Evolutionary conservation across 23 tunicate species (phyloP), one percentile per base, ranked within the genome.

Genomic region (Botrylloides violaceus): DNA sequence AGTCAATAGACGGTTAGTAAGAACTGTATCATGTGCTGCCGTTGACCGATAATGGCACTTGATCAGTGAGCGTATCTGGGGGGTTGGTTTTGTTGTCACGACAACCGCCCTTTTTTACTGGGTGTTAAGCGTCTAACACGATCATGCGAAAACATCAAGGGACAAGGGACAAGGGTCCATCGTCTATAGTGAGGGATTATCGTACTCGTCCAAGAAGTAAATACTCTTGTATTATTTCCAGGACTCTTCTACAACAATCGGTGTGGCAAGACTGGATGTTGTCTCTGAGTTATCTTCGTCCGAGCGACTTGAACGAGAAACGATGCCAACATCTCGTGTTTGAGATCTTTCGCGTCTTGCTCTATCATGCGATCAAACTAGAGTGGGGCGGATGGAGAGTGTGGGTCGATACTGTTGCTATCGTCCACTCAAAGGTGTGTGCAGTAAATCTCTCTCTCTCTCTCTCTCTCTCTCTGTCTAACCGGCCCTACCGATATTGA

Each of bases 211-310:
- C n/a, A n/a, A n/a, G n/a, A n/a, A n/a, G n/a, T n/a, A n/a, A n/a
- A n/a, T n/a, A n/a, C n/a, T n/a, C n/a, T n/a, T n/a, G n/a, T n/a
- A n/a, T n/a, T n/a, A n/a, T n/a, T 36, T 68, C 1, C 58, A 68
- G 95, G 5, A 76, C 73, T 25, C 79, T 95, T 22, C 91, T 95
- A 30, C 99, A 95, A 64, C 99, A 95, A 77, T 95, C 99, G 1
- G 99, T 95, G n/a, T 95, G 99, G 99, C 99, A 95, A 66, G 99
- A 95, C 47, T 95, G 99, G 99, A 80, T 95, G 85, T 47, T 95
- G 27, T 62, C 83, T 5, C 65, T 82, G 0, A 84, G 95, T 30
- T 80, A 64, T 47, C 71, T 90, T 18, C 78, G 72, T 48, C 99
- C 99, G 12, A 18, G 27, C 20, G 78, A 73, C 15, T 25, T 35